Conservation (phyloP, 2,888 invertebrate genomes). For the Polydrusus cervinus region DNA sequence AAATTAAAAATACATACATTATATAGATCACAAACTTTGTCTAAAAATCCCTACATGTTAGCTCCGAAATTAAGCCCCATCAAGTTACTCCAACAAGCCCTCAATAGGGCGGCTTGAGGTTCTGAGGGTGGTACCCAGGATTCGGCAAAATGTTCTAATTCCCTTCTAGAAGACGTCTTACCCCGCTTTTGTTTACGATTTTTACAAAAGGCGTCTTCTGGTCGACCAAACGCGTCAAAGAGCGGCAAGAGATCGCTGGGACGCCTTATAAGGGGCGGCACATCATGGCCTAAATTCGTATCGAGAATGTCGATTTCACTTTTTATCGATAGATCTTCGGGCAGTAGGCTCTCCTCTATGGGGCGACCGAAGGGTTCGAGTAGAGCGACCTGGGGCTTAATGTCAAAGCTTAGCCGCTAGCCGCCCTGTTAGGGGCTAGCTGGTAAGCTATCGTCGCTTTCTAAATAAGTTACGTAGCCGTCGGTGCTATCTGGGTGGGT, state of each 20-base stretch:
- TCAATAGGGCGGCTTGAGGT: conserved; percentile 42
- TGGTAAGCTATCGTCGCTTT: conserved; percentile 88
- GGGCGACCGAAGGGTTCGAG: conserved; percentile 23
- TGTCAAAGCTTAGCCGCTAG: conserved; percentile 46
- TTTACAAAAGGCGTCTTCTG: conserved; percentile 1
- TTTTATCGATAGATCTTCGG: conserved; percentile 41
- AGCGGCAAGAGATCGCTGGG: conserved; percentile 14
- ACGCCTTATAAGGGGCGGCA: background rate
- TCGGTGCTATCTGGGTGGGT: conserved; percentile 88
- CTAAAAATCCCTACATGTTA: conserved; percentile 31
- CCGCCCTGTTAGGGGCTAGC: conserved; percentile 79
- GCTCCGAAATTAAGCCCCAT: conserved; percentile 48
- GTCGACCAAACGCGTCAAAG: conserved; percentile 15
- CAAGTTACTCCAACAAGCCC: conserved; percentile 50
- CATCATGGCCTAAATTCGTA: background rate
- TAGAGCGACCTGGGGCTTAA: conserved; percentile 34
- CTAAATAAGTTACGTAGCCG: conserved; percentile 94
- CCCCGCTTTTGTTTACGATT: conserved; percentile 16
- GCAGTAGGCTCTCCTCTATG: conserved; percentile 20
- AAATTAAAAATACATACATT: conserved; percentile 16
- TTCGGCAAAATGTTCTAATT: conserved; percentile 11
- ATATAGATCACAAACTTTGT: conserved; percentile 31
- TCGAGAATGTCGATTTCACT: conserved; percentile 16
- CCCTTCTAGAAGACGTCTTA: conserved; percentile 3
- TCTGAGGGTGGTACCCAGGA: conserved; percentile 31